Evolutionary conservation across 2,797 vertebrate genomes (phyloP).

Genomic region (Sebastes taczanowskii): DNA sequence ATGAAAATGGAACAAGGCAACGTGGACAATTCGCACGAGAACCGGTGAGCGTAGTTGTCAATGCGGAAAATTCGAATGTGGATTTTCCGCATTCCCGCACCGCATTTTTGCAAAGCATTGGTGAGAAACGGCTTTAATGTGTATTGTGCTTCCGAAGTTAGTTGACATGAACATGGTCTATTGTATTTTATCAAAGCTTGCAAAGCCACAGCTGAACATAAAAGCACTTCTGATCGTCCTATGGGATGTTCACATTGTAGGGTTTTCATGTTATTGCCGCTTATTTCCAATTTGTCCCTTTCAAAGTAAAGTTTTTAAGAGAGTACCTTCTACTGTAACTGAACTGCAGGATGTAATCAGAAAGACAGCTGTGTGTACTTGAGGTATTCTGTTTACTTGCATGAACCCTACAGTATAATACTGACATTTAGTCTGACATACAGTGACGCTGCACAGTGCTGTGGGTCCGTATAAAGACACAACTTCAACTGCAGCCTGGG

Average conservation of each 20-base stretch:
- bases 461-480: not conserved
- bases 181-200: not conserved
- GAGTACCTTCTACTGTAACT: not conserved
- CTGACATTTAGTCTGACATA: not conserved
- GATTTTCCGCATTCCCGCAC: no score
- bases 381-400: not conserved
- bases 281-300: not conserved
- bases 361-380: not conserved
- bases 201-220: not conserved
- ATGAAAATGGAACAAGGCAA: no score
- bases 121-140: not conserved
- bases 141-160: not conserved
- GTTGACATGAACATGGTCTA: not conserved
- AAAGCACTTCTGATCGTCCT: not conserved
- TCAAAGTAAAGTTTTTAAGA: not conserved
- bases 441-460: not conserved
- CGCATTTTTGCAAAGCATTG: accelerated
- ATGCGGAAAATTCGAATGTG: no score
- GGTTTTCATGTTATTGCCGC: no score
- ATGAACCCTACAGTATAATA: not conserved
- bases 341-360: not conserved
- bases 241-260: not conserved
- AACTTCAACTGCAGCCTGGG: not conserved
- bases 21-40: no score
- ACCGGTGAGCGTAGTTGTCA: no score